Percentiles rank a stretch among this genome's conserved stretches.
phyloP scores from a whole-genome alignment of 2,888 invertebrate species.

The Fragum fragum region DNA sequence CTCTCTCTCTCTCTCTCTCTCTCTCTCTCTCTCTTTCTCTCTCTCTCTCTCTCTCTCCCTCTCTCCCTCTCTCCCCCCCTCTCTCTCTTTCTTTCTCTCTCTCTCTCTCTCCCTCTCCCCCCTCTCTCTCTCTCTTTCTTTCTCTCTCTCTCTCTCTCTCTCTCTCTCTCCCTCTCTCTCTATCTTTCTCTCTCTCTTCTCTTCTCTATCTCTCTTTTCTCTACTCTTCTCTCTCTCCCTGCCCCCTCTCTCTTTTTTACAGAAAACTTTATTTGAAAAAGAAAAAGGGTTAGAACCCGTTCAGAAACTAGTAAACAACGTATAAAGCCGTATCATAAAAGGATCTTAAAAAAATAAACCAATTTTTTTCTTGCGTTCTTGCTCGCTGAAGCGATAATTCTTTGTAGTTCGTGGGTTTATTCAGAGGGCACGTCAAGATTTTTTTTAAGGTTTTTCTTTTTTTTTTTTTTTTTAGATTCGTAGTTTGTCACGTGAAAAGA shows the following conservation, averaged over 20 bases:
- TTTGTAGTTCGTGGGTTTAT: constrained; percentile 29
- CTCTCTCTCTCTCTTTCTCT: background rate
- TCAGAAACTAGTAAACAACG: background rate
- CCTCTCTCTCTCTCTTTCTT: background rate
- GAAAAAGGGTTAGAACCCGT: background rate
- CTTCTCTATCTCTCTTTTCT: no score
- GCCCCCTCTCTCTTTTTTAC: background rate
- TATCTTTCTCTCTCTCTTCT: no score
- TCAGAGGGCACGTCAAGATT: constrained; percentile 11
- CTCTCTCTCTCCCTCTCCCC: background rate
- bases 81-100: background rate
- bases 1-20: constrained; percentile 1
- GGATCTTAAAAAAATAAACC: constrained; percentile 14
- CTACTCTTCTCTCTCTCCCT: background rate
- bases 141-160: constrained; percentile 1
- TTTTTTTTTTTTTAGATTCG: no score
- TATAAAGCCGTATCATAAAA: background rate
- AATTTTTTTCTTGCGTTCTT: constrained; percentile 27
- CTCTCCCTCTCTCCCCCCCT: background rate
- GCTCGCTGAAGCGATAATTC: constrained; percentile 12
- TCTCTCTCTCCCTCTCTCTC: background rate
- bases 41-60: background rate
- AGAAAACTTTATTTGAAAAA: no score
- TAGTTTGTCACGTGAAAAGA: no score
- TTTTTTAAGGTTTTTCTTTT: background rate